Evolutionary conservation across 1,140 invertebrate genomes (phyloP), one percentile per base, ranked within the genome.

Genomic region (Lordiphosa stackelbergi): DNA sequence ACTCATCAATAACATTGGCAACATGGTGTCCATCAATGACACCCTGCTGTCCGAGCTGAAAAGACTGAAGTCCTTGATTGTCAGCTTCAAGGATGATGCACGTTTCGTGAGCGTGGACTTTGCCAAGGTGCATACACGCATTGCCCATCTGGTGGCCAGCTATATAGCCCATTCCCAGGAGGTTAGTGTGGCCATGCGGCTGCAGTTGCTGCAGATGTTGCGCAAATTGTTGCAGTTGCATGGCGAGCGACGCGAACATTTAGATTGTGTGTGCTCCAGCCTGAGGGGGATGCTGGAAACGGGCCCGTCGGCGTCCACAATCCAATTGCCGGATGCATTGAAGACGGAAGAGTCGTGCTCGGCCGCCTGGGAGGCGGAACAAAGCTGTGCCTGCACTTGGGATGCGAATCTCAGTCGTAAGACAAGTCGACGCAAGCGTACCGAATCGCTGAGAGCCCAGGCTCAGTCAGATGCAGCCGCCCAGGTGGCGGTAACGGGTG

Each of bases 51-150:
- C 89, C 0, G 91, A 93, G 88, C 88, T 92, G 0, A 92, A 92
- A 85, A 91, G 92, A 69, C 77, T 93, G 10, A 91, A 92, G 84
- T 89, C 90, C 58, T 90, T 92, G n/a, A 91, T 93, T 11, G 88
- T 85, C 41, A 92, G 91, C 62, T 93, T 92, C 68, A 91, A 91
- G 89, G 90, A 91, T 57, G 92, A 93, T 70, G 86, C 88, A 10
- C 83, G 91, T 41, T 92, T 92, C 73, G 72, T 89, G 7, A 85
- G 77, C 9, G 90, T 93, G 0, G 89, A 92, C 73, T 92, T 93
- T 57, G 87, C 89, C n/a, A 78, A 90, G 41, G 89, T 91, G 35
- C 92, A 93, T 73, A 91, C 90, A 0, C 85, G 92, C 46, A 85
- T 93, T 38, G 91, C 91, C 0, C 88, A 90, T 53, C 62, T 93